phyloP scores from a whole-genome alignment of 2,113 vertebrate species.

The Plecturocebus donacophilus region DNA sequence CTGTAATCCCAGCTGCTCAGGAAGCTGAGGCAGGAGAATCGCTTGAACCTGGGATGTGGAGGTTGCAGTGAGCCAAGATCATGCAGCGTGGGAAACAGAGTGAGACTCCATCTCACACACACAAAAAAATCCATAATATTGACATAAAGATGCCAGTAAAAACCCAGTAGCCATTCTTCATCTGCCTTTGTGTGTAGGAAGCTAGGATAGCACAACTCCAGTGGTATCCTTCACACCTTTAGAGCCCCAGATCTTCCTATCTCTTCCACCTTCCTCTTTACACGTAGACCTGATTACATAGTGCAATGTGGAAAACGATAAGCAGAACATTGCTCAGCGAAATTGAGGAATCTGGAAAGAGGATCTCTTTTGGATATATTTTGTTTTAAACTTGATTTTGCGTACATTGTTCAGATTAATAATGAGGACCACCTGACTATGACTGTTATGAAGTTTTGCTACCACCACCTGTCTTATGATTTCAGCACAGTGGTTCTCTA shows the following conservation, averaged over 20 bases:
- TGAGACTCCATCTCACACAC: too few species aligned
- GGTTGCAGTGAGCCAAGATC: too few species aligned
- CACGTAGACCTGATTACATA: background rate
- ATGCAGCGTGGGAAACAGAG: too few species aligned
- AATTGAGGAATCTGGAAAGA: background rate
- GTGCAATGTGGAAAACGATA: background rate
- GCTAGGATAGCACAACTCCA: background rate
- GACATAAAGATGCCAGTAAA: background rate
- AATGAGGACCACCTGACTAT: background rate
- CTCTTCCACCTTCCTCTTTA: background rate
- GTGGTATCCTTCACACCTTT: background rate
- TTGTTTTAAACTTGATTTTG: slow-evolving; percentile 30
- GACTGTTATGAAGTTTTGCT: background rate
- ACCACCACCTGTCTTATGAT: background rate
- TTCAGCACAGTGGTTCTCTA: background rate
- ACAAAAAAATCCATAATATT: background rate
- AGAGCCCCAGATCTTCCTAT: background rate
- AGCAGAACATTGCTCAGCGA: background rate
- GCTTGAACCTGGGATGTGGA: too few species aligned
- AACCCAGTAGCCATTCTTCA: background rate
- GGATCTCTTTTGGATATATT: background rate
- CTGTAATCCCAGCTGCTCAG: too few species aligned
- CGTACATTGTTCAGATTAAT: background rate
- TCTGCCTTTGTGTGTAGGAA: background rate
- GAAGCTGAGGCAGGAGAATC: too few species aligned